Conservation (phyloP, 2,113 vertebrate genomes). For the Strigops habroptila region DNA sequence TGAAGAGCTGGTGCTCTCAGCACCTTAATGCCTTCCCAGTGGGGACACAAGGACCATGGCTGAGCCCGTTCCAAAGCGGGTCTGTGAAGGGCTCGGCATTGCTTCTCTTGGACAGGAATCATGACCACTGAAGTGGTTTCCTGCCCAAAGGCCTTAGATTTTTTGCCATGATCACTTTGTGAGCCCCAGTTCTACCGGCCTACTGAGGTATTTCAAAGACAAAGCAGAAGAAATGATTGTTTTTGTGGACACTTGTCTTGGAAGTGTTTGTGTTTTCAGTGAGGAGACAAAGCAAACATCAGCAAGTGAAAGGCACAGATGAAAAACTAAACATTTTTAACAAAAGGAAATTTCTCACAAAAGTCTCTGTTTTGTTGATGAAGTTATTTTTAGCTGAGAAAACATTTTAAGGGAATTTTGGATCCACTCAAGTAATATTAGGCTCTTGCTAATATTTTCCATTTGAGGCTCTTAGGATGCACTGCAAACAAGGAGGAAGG, state of each 20-base stretch:
- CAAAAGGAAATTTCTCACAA: slow-evolving; percentile 19
- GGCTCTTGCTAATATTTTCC: slow-evolving; percentile 44
- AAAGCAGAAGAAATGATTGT: background rate
- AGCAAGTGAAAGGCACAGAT: background rate
- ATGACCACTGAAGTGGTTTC: background rate
- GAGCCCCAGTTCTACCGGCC: background rate
- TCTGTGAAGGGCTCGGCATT: rapidly evolving
- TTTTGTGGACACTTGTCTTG: background rate
- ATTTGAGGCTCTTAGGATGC: slow-evolving; percentile 4
- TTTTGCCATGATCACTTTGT: background rate
- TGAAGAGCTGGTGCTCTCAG: background rate
- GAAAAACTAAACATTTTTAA: background rate
- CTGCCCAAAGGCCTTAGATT: background rate
- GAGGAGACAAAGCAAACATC: slow-evolving; percentile 39
- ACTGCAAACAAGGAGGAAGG: background rate
- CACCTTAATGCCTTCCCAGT: background rate
- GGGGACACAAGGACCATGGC: background rate
- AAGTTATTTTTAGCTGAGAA: slow-evolving; percentile 51
- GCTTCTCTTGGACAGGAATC: background rate
- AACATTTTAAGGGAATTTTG: slow-evolving; percentile 51
- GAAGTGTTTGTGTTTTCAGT: slow-evolving; percentile 17
- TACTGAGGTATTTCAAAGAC: background rate
- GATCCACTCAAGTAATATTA: background rate
- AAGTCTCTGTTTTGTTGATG: background rate
- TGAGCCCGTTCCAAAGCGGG: background rate